Evolutionary conservation across 2,888 invertebrate species (phyloP).

Genomic region (Tipula lateralis): DNA sequence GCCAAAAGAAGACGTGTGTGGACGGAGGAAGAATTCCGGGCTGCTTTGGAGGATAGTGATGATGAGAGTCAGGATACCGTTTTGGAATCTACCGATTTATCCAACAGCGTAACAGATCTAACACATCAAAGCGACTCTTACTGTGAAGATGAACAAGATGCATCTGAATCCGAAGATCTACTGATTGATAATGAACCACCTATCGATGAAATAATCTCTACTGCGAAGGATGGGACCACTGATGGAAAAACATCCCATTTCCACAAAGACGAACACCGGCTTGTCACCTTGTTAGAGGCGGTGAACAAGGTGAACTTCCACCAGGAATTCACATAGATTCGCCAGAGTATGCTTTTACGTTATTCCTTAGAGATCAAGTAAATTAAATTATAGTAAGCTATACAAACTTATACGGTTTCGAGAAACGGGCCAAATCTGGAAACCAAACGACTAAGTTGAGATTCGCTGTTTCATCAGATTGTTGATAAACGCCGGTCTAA

Average conservation of each 20-base stretch:
- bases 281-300: not conserved
- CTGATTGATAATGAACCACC: not conserved
- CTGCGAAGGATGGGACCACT: not conserved
- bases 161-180: not conserved
- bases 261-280: not conserved
- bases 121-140: not conserved
- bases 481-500: no score
- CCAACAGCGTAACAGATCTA: not conserved
- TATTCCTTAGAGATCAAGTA: no score
- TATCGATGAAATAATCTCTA: not conserved
- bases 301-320: not conserved
- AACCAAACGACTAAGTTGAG: no score
- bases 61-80: not conserved
- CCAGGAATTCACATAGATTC: not conserved
- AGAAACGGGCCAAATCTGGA: no score
- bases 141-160: not conserved
- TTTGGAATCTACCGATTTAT: not conserved
- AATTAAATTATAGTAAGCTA: no score
- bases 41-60: not conserved
- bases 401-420: no score
- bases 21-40: not conserved
- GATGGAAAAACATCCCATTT: not conserved
- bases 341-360: not conserved
- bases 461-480: no score
- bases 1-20: not conserved